Evolutionary conservation across 2,888 invertebrate genomes (phyloP).

Genomic region (Carcina quercana): DNA sequence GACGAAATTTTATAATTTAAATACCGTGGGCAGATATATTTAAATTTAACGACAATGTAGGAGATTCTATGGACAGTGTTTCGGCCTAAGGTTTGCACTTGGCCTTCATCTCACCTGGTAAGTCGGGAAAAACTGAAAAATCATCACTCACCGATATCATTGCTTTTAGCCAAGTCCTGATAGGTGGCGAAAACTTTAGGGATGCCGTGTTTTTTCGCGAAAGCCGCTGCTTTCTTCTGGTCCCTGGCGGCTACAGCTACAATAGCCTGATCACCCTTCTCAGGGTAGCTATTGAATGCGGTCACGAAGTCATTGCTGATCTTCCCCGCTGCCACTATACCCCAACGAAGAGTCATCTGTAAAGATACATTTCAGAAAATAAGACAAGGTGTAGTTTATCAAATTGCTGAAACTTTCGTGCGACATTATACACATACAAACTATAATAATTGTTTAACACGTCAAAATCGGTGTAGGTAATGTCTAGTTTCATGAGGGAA

Average conservation of each 20-base stretch:
- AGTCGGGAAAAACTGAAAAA: not conserved
- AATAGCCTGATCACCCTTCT: conserved; percentile 78
- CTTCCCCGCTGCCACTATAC: conserved; percentile 87
- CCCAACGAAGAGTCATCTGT: conserved; percentile 82
- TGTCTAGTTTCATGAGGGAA: too few relatives aligned
- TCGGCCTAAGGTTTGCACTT: too few relatives aligned
- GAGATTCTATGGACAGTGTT: too few relatives aligned
- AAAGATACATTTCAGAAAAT: conserved; percentile 3
- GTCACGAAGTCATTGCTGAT: conserved; percentile 89
- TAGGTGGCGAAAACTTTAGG: conserved; percentile 82
- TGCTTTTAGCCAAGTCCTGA: conserved; percentile 79
- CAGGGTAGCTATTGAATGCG: conserved; percentile 77
- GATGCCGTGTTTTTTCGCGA: conserved; percentile 82
- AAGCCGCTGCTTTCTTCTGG: conserved; percentile 78
- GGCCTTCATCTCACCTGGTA: too few relatives aligned
- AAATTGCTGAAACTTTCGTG: not conserved
- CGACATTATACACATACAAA: too few relatives aligned
- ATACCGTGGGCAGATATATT: too few relatives aligned
- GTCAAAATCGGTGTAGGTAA: too few relatives aligned
- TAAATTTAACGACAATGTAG: too few relatives aligned
- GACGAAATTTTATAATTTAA: too few relatives aligned
- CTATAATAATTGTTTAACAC: too few relatives aligned
- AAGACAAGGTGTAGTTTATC: not conserved
- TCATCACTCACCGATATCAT: conserved; percentile 79
- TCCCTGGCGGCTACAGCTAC: conserved; percentile 85